Evolutionary conservation across 2,113 vertebrate genomes (phyloP).

Genomic region (Mixornis gularis): DNA sequence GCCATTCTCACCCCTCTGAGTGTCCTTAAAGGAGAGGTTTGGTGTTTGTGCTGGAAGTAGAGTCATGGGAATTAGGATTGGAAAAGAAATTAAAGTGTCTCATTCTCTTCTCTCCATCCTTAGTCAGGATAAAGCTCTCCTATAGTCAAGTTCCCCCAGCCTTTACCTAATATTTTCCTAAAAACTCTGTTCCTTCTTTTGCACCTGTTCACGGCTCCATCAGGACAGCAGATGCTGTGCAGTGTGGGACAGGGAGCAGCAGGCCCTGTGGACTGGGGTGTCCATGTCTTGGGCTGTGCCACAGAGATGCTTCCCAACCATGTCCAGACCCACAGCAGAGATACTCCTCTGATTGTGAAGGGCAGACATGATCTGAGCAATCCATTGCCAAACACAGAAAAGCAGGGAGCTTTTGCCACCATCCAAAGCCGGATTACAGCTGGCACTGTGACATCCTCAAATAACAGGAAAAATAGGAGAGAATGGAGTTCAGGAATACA

Average conservation of each 20-base stretch:
- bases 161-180: background rate
- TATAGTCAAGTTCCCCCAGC: background rate
- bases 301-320: background rate
- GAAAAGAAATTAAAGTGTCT: background rate
- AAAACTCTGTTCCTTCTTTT: fast-evolving
- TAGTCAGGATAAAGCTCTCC: background rate
- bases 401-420: background rate
- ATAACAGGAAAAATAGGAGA: background rate
- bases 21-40: background rate
- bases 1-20: background rate
- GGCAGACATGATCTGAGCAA: fast-evolving
- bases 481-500: background rate
- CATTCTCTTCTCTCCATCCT: background rate
- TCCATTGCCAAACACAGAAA: background rate
- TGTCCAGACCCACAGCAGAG: fast-evolving
- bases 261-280: fast-evolving
- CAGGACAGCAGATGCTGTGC: background rate
- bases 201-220: background rate
- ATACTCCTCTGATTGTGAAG: background rate
- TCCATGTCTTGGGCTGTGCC: fast-evolving
- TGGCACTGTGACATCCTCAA: background rate
- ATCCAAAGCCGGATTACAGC: background rate
- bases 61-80: background rate
- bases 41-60: background rate
- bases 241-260: background rate